These are phyloP conservation scores for Apotomis betuletana DNA, from an alignment of 2,888 invertebrate genomes.

Conservation along the genomic window DNA sequence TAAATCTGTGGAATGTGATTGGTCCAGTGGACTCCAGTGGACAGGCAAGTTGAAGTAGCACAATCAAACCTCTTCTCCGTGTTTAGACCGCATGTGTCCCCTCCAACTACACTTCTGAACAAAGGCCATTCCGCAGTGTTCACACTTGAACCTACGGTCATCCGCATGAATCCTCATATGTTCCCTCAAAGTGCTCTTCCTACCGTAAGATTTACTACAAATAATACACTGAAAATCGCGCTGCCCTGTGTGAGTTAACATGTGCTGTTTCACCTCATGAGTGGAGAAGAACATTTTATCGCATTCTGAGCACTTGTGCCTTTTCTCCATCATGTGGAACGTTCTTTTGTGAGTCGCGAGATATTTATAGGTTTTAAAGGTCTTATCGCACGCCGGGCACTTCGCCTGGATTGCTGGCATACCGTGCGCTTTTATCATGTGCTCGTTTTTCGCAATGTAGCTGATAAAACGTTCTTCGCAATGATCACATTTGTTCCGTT, in stretches of 20 bases:
- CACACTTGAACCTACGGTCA: conserved; percentile 48
- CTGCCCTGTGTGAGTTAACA: conserved; percentile 58
- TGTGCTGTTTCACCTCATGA: conserved; percentile 61
- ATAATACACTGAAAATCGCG: conserved; percentile 59
- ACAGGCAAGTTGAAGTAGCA: not conserved
- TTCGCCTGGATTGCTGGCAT: conserved; percentile 6
- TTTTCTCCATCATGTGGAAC: conserved; percentile 38
- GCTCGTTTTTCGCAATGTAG: conserved; percentile 54
- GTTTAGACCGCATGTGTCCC: conserved; percentile 55
- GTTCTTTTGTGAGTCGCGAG: conserved; percentile 57
- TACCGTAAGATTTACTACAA: conserved; percentile 52
- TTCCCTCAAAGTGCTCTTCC: conserved; percentile 53
- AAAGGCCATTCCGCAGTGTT: conserved; percentile 48
- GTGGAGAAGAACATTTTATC: conserved; percentile 61
- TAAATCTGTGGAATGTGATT: no score
- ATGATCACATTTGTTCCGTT: conserved; percentile 59
- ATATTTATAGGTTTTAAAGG: conserved; percentile 57
- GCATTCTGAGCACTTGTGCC: conserved; percentile 47
- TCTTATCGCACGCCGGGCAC: conserved; percentile 50
- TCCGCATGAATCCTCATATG: conserved; percentile 57
- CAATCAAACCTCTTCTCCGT: conserved; percentile 47
- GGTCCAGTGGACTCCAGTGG: no score
- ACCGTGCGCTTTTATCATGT: conserved; percentile 49
- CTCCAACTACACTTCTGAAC: conserved; percentile 53
- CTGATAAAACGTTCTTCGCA: conserved; percentile 51